phyloP scores from a whole-genome alignment of 2,797 vertebrate species.

The Rallus crepitans region DNA sequence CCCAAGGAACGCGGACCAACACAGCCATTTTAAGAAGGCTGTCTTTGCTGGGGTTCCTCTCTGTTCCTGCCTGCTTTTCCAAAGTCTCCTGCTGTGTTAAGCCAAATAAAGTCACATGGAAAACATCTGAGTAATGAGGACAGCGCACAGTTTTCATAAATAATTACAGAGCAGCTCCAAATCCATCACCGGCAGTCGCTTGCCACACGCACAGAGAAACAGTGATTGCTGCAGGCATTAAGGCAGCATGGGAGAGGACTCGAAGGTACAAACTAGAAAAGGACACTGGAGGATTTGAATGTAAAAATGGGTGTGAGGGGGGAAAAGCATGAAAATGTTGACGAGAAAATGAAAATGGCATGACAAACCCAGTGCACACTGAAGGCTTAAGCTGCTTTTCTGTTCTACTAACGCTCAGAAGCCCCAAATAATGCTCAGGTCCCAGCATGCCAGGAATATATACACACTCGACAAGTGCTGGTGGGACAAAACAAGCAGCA shows the following conservation, averaged over 20 bases:
- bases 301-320: background rate
- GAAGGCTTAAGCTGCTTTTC: background rate
- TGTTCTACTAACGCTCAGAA: background rate
- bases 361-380: background rate
- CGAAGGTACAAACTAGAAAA: background rate
- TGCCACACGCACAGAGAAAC: background rate
- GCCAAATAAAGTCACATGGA: conserved; percentile 38
- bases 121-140: conserved; percentile 62
- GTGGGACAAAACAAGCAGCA: background rate
- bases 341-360: background rate
- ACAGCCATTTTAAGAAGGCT: background rate
- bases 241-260: background rate
- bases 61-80: conserved; percentile 1
- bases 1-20: rapidly evolving
- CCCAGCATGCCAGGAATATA: background rate
- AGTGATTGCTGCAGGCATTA: conserved; percentile 4
- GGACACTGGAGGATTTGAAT: background rate
- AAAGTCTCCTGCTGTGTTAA: conserved; percentile 12
- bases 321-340: background rate
- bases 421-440: background rate
- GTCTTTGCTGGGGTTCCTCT: background rate
- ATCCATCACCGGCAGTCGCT: conserved; percentile 27
- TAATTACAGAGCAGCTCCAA: conserved; percentile 61
- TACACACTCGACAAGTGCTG: background rate
- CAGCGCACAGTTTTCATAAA: conserved; percentile 58